A percentile compares a stretch with the other conserved stretches of the same genome.
phyloP scores from a whole-genome alignment of 2,888 invertebrate species.

The Drosophila sordidula region DNA sequence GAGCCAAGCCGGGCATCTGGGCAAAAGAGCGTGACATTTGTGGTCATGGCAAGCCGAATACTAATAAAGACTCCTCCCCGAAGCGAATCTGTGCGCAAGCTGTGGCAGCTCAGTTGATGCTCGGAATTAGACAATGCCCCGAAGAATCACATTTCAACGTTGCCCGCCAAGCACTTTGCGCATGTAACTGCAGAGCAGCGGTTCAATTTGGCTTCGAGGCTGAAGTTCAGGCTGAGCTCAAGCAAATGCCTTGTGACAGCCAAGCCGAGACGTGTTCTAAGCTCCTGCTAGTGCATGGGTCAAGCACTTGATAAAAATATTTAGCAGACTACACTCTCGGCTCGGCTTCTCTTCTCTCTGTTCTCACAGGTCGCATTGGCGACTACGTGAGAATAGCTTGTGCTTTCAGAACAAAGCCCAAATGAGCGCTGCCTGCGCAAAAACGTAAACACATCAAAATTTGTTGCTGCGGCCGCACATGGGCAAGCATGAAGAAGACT shows the following conservation, averaged over 20 bases:
- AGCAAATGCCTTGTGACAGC: constrained; percentile 35
- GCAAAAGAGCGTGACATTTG: constrained; percentile 35
- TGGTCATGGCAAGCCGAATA: constrained; percentile 9
- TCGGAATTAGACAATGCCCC: constrained; percentile 19
- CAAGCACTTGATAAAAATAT: constrained; percentile 52
- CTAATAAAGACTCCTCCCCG: constrained; percentile 8
- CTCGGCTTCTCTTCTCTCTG: background rate
- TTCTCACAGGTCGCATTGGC: constrained; percentile 5
- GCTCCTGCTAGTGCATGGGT: constrained; percentile 38
- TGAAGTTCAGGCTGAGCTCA: constrained; percentile 33
- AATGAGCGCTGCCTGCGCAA: constrained; percentile 57
- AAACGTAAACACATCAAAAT: constrained; percentile 76
- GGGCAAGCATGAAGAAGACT: constrained; percentile 8
- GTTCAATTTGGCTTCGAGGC: background rate
- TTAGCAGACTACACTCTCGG: constrained; percentile 5
- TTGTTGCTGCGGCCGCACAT: constrained; percentile 65
- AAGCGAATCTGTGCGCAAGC: constrained; percentile 25
- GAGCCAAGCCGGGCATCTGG: background rate
- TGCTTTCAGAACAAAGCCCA: constrained; percentile 38
- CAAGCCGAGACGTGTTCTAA: constrained; percentile 1
- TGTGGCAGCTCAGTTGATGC: constrained; percentile 13
- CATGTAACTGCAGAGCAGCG: background rate
- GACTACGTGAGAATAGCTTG: constrained; percentile 24
- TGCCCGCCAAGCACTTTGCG: constrained; percentile 9
- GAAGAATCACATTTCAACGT: constrained; percentile 2